Evolutionary conservation across 2,113 vertebrate species (phyloP), one percentile per base, ranked within the genome.

Genomic region (Pedetes capensis): DNA sequence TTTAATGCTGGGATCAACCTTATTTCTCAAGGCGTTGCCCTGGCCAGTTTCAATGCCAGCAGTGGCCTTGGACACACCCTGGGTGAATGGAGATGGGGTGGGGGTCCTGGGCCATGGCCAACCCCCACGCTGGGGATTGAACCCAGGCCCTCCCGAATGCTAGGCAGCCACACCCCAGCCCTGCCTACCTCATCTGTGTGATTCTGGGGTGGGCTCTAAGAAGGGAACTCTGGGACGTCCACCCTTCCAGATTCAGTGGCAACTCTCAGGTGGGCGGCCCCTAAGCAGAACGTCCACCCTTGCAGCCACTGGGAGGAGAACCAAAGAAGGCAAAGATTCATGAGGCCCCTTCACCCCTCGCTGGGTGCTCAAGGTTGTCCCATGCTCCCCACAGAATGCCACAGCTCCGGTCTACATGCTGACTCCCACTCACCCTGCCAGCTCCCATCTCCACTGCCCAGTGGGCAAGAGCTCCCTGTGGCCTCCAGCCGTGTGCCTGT

Each of bases 11-110:
- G 32, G 17, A 80, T 59, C 49, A 61, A 42, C 39, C 83, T 68
- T 94, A 11, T 55, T 89, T 83, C 53, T 69, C 68, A 32, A 80
- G 87, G 44, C 64, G 75, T 88, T 76, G 42, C 42, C 66, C 69
- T 93, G 42, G 55, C 71, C 59, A 59, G 53, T 25, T 61, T 88
- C 76, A 84, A 4, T 16, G 47, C 57, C 64, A 49, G 34, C 47
- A 47, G 39, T 20, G 11, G 6, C 11, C 37, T 85, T 59, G 59
- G 51, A 39, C n/a, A 22, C 2, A 32, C 9, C 34, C 34, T 44
- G 13, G 1, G 1, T 37, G 39, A 81, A 64, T 51, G n/a, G 17
- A 42, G 22, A 29, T 44, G 34, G 68, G 25, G 63, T 44, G 72
- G 76, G 80, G 29, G 55, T 55, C 22, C 37, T 39, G 27, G 39